These are phyloP conservation scores for Ceyx cyanopectus DNA, from an alignment of 2,113 vertebrate species.

Conservation along the genomic window DNA sequence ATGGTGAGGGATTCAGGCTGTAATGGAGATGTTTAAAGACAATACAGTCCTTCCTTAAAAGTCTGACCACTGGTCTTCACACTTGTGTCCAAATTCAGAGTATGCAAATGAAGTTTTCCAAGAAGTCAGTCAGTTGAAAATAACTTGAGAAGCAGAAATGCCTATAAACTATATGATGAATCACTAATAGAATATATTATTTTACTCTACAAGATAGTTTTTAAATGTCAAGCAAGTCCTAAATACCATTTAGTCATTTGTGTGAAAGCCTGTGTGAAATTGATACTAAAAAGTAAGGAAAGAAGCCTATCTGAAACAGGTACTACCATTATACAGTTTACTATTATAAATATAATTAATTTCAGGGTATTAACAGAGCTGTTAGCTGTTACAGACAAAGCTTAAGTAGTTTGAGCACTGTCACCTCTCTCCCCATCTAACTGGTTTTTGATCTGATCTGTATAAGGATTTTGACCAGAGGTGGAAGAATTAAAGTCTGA, in stretches of 20 bases:
- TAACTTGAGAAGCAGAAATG: not conserved
- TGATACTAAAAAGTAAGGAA: not conserved
- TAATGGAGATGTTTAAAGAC: not conserved
- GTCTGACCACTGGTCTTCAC: not conserved
- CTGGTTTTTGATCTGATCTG: not conserved
- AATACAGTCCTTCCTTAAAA: not conserved
- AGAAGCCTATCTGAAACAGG: not conserved
- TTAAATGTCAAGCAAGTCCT: not conserved
- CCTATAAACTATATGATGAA: not conserved
- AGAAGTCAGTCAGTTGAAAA: not conserved
- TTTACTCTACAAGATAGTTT: not conserved
- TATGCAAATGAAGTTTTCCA: not conserved
- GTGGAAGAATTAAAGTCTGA: not conserved
- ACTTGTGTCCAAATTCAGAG: not conserved
- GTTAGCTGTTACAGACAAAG: not conserved
- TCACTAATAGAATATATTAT: not conserved
- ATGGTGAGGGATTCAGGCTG: not conserved
- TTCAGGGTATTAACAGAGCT: not conserved
- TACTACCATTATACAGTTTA: not conserved
- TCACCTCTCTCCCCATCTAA: not conserved
- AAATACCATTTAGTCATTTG: not conserved
- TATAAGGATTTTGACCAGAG: not conserved
- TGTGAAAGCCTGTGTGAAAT: not conserved
- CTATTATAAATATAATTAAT: not conserved
- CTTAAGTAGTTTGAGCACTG: not conserved